A percentile compares a stretch with the other conserved stretches of the same genome.
Evolutionary conservation across 2,113 vertebrate genomes (phyloP).

Genomic region (Syrmaticus mikado): DNA sequence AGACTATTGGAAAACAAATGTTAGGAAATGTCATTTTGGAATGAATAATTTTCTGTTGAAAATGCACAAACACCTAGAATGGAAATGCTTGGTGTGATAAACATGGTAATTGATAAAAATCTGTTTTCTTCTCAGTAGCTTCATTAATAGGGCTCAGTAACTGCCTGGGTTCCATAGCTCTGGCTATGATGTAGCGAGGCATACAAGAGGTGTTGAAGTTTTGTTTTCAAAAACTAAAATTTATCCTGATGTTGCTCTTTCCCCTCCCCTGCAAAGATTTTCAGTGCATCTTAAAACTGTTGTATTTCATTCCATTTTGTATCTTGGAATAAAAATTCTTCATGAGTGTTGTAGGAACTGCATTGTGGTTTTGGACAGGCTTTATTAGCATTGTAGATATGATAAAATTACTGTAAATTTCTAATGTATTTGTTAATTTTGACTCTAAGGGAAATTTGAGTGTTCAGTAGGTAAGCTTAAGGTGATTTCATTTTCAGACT

Average conservation of each 20-base stretch:
- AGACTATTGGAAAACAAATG: background rate
- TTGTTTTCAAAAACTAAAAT: background rate
- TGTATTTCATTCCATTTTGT: background rate
- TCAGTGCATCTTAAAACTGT: background rate
- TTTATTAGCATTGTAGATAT: background rate
- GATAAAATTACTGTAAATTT: background rate
- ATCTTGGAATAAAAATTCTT: background rate
- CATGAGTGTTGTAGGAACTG: background rate
- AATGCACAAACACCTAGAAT: background rate
- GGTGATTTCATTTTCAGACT: background rate
- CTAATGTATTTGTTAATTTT: background rate
- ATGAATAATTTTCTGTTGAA: background rate
- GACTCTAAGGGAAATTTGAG: background rate
- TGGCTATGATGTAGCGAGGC: background rate
- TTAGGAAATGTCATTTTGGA: background rate
- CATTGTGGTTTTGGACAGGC: background rate
- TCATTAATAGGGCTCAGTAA: background rate
- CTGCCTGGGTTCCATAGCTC: background rate
- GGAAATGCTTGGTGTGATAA: background rate
- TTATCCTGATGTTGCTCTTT: background rate
- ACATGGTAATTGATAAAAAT: background rate
- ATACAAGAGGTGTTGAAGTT: background rate
- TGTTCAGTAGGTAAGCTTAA: background rate
- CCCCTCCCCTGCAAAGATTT: background rate
- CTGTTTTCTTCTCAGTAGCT: background rate